Base-by-base conservation (phyloP, 2,797 vertebrate genomes). In the Chaetodon trifasciatus region DNA sequence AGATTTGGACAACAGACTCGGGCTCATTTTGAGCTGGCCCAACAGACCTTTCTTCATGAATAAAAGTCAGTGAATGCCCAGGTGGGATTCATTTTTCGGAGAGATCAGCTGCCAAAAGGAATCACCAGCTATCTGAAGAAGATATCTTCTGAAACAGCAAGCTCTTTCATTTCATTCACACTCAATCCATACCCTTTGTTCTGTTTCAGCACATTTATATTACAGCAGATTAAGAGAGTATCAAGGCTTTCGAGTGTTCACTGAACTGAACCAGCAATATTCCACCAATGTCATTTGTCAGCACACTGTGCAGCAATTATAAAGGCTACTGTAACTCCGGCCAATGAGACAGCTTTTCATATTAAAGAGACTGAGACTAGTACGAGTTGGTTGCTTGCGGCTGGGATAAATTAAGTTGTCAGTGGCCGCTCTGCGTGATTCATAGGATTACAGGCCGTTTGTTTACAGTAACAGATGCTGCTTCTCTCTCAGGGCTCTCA, bases 171-270 rank as follows among this genome's bases (percentile, higher is more conserved):
- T 90, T 63, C 56, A 83, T 87, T 78, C 80, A 42, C 53, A 61
- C 74, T 67, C 23, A 6, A 71, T 86, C 76, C 23, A 70, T 83
- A 72, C 8, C 19, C 49, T 74, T 80, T 82, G 42, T 64, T 83
- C 71, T 5, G 47, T 82, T 88, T 89, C 88, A 91, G 85, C 86
- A 90, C 84, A 85, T 92, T 87, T 65, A 74, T 44, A 69, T 78
- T 9, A 60, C 39, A 70, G 80, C 69, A 78, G 90, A 90, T 81
- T 79, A 84, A 67, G 44, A 72, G 55, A 78, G 44, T 37, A 73
- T 88, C 52, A 42, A 76, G 67, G 52, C 44, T 82, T 85, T 81
- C 1, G 6, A 79, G 62, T 3, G 12, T 58, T 85, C 71, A 44
- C 49, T 2, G 39, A 69, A 86, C 84, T 90, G 89, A 92, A 88